Percentiles rank a stretch among this genome's conserved stretches.
These are phyloP conservation scores for Tadarida brasiliensis DNA, from an alignment of 2,797 vertebrate genomes.

Conservation along the genomic window DNA sequence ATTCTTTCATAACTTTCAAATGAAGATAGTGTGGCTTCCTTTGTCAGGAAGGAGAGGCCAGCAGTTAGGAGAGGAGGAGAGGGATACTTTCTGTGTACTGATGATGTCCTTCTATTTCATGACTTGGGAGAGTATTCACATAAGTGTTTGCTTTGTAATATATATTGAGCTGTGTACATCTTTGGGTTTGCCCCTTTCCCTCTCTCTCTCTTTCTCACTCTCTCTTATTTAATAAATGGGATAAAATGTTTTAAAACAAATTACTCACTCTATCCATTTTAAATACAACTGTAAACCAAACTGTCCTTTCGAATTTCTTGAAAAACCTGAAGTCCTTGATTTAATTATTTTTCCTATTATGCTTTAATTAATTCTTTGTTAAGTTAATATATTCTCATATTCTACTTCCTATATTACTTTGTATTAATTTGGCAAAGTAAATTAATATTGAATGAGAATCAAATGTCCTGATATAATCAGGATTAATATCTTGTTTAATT, in stretches of 20 bases:
- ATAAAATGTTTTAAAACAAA: conserved; percentile 33
- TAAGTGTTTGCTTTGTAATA: background rate
- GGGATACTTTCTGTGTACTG: background rate
- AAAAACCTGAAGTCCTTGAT: background rate
- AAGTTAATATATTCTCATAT: conserved; percentile 52
- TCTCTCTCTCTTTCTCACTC: background rate
- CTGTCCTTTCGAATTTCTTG: background rate
- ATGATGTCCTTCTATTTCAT: background rate
- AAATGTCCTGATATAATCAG: conserved; percentile 61
- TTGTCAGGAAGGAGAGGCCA: background rate
- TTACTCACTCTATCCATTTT: background rate
- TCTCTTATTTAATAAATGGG: background rate
- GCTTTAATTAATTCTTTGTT: conserved; percentile 20
- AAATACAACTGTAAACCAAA: background rate
- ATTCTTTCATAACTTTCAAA: background rate
- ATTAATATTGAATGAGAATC: conserved; percentile 70
- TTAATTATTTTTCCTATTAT: conserved; percentile 57
- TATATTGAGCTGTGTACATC: background rate
- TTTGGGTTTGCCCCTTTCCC: background rate
- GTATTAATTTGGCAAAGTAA: conserved; percentile 57
- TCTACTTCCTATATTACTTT: conserved; percentile 51
- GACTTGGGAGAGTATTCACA: background rate
- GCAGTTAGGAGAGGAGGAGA: background rate
- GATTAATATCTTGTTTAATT: conserved; percentile 68
- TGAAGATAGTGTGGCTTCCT: background rate